A percentile compares a stretch with the other conserved stretches of the same genome.
Evolutionary conservation across 2,797 vertebrate genomes (phyloP).

Genomic region (Coccyzus lansbergi): DNA sequence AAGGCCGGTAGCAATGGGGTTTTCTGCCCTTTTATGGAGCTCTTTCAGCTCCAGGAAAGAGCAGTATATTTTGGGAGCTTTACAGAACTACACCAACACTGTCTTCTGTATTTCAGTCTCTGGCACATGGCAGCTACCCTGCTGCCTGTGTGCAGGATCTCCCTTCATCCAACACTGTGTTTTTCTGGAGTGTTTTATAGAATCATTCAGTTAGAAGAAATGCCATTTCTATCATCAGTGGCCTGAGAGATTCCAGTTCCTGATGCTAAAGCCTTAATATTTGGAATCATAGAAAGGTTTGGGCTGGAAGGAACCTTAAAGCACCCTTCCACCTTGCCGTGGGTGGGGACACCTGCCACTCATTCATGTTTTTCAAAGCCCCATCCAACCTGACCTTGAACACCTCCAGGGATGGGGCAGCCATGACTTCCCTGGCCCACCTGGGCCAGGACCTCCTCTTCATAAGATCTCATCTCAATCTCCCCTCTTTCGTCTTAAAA

Average conservation of each 20-base stretch:
- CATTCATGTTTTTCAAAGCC: too few species aligned
- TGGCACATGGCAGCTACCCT: background rate
- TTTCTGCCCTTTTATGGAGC: background rate
- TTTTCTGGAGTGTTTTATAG: background rate
- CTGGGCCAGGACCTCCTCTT: too few species aligned
- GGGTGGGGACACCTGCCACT: too few species aligned
- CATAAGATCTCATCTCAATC: too few species aligned
- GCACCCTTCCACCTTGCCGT: too few species aligned
- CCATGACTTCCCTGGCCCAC: too few species aligned
- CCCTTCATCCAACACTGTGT: background rate
- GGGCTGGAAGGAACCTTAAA: too few species aligned
- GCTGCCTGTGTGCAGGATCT: background rate
- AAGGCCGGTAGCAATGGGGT: rapidly evolving
- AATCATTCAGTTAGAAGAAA: background rate
- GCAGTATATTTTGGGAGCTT: background rate
- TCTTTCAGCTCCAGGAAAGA: background rate
- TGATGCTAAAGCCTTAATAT: background rate
- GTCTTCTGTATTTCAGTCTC: background rate
- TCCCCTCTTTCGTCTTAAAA: too few species aligned
- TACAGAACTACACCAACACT: background rate
- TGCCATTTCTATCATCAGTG: background rate
- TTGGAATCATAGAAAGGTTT: too few species aligned
- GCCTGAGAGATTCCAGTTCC: background rate
- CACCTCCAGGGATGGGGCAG: too few species aligned
- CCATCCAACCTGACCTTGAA: too few species aligned